Percentiles rank a stretch among this genome's conserved stretches.
These are phyloP conservation scores for Porites lutea DNA, from an alignment of 64 coral and sea anemone genomes.

Conservation along the genomic window DNA sequence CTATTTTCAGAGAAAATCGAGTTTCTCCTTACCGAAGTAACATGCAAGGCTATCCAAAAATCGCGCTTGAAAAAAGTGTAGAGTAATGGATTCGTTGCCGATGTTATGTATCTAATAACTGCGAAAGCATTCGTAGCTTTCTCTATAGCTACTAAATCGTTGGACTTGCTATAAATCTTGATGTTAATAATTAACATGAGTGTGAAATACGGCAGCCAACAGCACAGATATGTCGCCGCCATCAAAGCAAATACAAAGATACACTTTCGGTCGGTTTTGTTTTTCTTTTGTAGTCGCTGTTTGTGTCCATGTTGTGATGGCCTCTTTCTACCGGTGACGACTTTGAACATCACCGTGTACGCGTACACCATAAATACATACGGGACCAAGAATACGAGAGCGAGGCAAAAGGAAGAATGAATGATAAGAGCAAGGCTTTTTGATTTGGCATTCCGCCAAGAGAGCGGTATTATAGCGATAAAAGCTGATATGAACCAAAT, in stretches of 20 bases:
- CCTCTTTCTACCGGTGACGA: slow-evolving; percentile 1
- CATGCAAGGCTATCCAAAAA: too few species aligned
- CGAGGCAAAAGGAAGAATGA: slow-evolving; percentile 1
- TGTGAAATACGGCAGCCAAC: slow-evolving; percentile 41
- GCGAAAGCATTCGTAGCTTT: too few species aligned
- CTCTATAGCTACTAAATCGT: too few species aligned
- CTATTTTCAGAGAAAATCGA: too few species aligned
- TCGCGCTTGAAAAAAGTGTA: too few species aligned
- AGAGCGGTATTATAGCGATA: slow-evolving; percentile 9
- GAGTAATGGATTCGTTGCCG: too few species aligned
- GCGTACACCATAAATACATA: slow-evolving; percentile 46
- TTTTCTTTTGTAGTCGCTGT: not conserved
- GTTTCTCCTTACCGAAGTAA: too few species aligned
- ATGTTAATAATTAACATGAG: not conserved
- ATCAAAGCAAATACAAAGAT: slow-evolving; percentile 33
- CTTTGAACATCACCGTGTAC: slow-evolving; percentile 31
- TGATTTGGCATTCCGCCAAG: not conserved
- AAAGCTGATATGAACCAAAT: slow-evolving; percentile 41
- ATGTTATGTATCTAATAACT: too few species aligned
- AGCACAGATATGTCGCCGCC: not conserved
- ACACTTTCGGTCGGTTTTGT: not conserved
- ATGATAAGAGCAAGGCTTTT: not conserved
- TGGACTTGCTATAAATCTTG: not conserved
- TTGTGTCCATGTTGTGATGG: not conserved
- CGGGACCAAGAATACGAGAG: slow-evolving; percentile 17